phyloP scores from a whole-genome alignment of 2,797 vertebrate genomes.

The Brachymystax lenok region DNA sequence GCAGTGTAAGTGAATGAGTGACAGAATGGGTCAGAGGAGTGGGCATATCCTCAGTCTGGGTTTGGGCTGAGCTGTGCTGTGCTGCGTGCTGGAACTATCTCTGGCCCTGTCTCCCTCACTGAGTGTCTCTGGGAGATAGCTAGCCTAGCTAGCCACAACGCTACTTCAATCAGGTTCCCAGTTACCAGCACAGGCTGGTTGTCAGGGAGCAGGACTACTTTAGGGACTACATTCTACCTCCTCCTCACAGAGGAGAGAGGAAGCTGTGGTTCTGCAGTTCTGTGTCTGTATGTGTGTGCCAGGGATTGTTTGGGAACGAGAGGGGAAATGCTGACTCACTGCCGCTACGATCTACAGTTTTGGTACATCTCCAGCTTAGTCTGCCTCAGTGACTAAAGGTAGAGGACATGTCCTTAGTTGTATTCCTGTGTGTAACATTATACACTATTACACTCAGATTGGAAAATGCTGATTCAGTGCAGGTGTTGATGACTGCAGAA shows the following conservation, averaged over 20 bases:
- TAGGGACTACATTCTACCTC: background rate
- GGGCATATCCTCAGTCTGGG: background rate
- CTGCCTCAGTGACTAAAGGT: conserved; percentile 7
- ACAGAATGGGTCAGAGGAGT: background rate
- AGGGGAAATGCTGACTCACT: conserved; percentile 64
- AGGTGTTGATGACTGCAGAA: no score
- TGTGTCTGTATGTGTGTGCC: background rate
- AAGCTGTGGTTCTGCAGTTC: conserved; percentile 10
- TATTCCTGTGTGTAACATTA: no score
- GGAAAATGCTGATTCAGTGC: no score
- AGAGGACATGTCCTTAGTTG: conserved; percentile 41
- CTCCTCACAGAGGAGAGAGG: background rate
- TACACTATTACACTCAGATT: background rate
- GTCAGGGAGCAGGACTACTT: conserved; percentile 10
- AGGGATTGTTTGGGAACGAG: conserved; percentile 19
- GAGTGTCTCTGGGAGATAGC: background rate
- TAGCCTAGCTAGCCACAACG: background rate
- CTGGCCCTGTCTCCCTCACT: background rate
- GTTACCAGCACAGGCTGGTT: background rate
- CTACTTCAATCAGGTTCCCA: background rate
- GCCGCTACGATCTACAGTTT: conserved; percentile 41
- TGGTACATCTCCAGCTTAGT: conserved; percentile 49
- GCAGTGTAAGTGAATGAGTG: background rate
- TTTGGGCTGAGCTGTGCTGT: background rate
- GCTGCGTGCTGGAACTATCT: background rate